phyloP scores from a whole-genome alignment of 2,113 vertebrate species.

The Pionites leucogaster region DNA sequence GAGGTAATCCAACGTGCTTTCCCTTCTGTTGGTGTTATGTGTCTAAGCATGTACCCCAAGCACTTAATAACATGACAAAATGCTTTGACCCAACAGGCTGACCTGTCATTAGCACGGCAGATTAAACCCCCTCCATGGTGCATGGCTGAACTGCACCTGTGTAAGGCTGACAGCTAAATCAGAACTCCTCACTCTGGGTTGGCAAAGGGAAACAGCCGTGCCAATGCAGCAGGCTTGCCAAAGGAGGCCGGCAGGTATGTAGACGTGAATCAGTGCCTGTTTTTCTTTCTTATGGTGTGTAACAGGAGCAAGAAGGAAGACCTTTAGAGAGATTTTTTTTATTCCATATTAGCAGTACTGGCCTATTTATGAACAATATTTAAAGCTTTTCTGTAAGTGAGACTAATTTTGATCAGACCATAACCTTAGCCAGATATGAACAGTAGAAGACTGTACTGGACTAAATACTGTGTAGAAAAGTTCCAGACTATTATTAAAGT shows the following conservation, averaged over 20 bases:
- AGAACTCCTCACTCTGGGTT: neutral
- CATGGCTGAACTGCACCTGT: neutral
- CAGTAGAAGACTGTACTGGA: neutral
- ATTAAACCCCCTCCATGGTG: neutral
- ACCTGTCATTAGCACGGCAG: neutral
- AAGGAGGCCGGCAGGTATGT: neutral
- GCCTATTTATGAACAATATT: neutral
- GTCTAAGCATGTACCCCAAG: neutral
- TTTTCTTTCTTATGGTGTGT: neutral
- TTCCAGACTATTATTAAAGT: conserved; percentile 47
- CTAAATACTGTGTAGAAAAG: neutral
- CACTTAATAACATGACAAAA: conserved; percentile 28
- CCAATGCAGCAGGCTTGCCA: neutral
- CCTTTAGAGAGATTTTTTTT: neutral
- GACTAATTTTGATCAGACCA: neutral
- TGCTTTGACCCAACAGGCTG: neutral
- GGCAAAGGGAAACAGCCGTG: neutral
- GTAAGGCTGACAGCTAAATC: neutral
- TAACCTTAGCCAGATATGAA: neutral
- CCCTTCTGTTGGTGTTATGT: neutral
- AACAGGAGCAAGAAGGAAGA: neutral
- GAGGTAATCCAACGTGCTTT: neutral
- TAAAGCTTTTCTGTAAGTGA: neutral
- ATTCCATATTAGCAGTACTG: neutral
- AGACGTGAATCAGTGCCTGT: neutral